These are phyloP conservation scores for Sebastes nivosus DNA, from an alignment of 2,797 vertebrate genomes.

Conservation along the genomic window DNA sequence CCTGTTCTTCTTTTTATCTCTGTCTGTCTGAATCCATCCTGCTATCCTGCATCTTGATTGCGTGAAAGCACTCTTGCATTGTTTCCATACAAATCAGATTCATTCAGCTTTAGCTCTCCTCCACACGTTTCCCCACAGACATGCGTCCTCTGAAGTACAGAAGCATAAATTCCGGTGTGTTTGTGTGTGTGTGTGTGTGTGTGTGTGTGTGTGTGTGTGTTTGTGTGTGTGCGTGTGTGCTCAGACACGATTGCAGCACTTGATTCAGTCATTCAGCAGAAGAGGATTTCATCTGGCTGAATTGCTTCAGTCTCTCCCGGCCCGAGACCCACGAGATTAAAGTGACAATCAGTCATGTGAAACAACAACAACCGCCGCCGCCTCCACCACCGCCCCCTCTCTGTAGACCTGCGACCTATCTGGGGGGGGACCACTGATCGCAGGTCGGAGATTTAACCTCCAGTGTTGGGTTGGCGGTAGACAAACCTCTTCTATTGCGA, in stretches of 20 bases:
- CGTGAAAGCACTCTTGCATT: not conserved
- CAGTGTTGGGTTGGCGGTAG: not conserved
- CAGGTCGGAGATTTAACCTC: not conserved
- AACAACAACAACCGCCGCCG: not conserved
- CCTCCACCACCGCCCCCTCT: not conserved
- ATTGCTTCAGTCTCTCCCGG: slow-evolving; percentile 21
- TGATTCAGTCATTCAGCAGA: slow-evolving; percentile 11
- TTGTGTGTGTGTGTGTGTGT: too few relatives aligned
- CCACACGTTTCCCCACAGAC: not conserved
- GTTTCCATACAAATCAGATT: not conserved
- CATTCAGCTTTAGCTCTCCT: not conserved
- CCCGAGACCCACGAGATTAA: slow-evolving; percentile 20
- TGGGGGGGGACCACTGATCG: not conserved
- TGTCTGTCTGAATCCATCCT: not conserved
- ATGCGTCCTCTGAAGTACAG: not conserved
- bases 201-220: not conserved
- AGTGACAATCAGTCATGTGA: slow-evolving; percentile 41
- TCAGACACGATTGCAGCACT: not conserved
- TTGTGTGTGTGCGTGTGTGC: not conserved
- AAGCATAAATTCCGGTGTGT: not conserved
- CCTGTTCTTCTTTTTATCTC: not conserved
- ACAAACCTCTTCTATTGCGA: slow-evolving; percentile 19
- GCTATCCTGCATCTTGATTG: not conserved
- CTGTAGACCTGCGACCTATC: not conserved
- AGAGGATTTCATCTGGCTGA: slow-evolving; percentile 47